These are phyloP conservation scores for Fringilla coelebs DNA, from an alignment of 2,797 vertebrate species.

Conservation along the genomic window DNA sequence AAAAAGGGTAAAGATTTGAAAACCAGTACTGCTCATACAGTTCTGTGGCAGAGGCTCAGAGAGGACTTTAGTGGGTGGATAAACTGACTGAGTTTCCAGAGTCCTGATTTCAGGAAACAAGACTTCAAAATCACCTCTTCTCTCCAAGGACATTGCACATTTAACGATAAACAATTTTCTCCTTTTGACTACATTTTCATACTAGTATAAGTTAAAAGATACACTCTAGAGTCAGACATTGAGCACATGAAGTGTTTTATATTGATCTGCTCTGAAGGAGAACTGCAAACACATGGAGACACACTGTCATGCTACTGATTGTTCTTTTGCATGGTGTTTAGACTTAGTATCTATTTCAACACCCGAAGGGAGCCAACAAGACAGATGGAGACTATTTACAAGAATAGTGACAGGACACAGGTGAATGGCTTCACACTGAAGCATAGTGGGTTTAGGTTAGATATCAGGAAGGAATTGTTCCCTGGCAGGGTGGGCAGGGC, in stretches of 20 bases:
- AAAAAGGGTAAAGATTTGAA: background rate
- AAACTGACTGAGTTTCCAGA: background rate
- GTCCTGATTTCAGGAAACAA: background rate
- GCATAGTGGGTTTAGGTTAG: rapidly evolving
- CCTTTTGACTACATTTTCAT: background rate
- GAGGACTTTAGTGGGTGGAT: background rate
- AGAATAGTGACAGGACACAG: background rate
- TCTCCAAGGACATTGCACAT: background rate
- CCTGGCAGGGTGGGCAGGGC: background rate
- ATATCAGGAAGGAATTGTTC: background rate
- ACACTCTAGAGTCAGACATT: background rate
- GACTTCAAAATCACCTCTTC: background rate
- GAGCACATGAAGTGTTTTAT: background rate
- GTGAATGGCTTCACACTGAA: background rate
- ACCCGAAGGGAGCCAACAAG: background rate
- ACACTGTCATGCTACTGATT: background rate
- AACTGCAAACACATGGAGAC: background rate
- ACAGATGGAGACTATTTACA: background rate
- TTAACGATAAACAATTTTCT: background rate
- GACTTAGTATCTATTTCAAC: background rate
- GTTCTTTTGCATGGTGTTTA: background rate
- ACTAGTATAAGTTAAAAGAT: background rate
- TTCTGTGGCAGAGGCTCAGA: background rate
- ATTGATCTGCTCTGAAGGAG: background rate
- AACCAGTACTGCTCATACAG: background rate